Evolutionary conservation across 1,140 invertebrate genomes (phyloP).

Genomic region (Paramacrobiotus metropolitanus): DNA sequence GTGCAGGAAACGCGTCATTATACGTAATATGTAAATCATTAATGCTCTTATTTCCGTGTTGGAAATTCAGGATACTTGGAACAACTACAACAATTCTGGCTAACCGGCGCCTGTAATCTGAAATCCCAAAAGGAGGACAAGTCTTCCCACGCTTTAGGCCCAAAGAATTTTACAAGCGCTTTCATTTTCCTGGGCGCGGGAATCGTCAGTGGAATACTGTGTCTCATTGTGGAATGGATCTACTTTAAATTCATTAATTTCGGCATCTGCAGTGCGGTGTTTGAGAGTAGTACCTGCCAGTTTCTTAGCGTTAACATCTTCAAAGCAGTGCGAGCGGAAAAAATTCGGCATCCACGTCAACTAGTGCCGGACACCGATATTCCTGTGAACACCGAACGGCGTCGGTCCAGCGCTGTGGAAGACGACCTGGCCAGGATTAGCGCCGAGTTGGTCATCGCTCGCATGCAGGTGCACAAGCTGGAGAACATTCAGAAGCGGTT

Average conservation of each 20-base stretch:
- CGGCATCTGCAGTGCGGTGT: neutral
- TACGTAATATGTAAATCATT: too few relatives aligned
- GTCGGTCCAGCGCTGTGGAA: too few relatives aligned
- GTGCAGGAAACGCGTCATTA: too few relatives aligned
- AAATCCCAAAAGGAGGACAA: slow-evolving; percentile 48
- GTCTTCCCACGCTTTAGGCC: slow-evolving; percentile 52
- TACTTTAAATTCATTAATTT: slow-evolving; percentile 36
- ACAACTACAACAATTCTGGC: slow-evolving; percentile 75
- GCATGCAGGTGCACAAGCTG: too few relatives aligned
- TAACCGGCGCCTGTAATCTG: slow-evolving; percentile 84
- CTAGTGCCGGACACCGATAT: too few relatives aligned
- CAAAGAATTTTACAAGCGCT: slow-evolving; percentile 89
- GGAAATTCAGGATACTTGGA: slow-evolving; percentile 74
- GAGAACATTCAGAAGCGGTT: too few relatives aligned
- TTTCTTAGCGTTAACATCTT: neutral
- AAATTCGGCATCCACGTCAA: too few relatives aligned
- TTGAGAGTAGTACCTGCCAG: neutral
- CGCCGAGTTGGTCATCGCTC: too few relatives aligned
- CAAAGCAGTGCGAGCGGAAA: too few relatives aligned
- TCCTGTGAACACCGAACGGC: too few relatives aligned
- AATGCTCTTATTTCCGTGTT: too few relatives aligned
- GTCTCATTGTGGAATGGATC: slow-evolving; percentile 67
- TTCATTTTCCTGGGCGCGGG: slow-evolving; percentile 83
- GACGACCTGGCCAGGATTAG: too few relatives aligned
- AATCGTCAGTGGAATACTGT: slow-evolving; percentile 54